Base-by-base conservation (phyloP, 1,140 invertebrate species). In the Drosophila erecta region DNA sequence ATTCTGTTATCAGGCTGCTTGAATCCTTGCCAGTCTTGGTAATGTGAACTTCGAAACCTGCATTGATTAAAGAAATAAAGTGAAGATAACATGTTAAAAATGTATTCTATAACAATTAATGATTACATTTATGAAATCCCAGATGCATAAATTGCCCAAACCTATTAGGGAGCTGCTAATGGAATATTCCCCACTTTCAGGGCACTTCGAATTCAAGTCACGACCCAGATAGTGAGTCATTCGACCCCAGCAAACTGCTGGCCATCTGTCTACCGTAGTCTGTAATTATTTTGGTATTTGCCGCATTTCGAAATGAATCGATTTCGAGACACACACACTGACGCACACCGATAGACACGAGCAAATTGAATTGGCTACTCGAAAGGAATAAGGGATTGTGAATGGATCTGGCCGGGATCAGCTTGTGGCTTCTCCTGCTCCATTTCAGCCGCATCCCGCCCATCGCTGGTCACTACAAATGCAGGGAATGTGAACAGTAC, bases 301-400 rank as follows among this genome's bases (percentile, higher is more conserved):
- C 47, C 27, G 47, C 27, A 50, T 0, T 33, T 50, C 8, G 27
- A 53, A 20, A 40, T 40, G 47, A 58, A 58, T 58, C 55, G 41
- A 35, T 46, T 35, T 22, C 55, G 27, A 58, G 41, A 58, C 40
- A 46, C 30, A 30, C 30, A 30, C 47, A 50, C 27, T 50, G 47
- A 49, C 47, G 47, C 47, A 49, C 47, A 49, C 22, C 24, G 14
- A 24, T n/a, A 1, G 44, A 46, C 43, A 46, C 43, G 20, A 20
- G 43, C 20, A 46, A 14, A 15, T 49, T 30, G 46, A 8, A 49
- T 49, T 20, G 44, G 14, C 20, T 4, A 22, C 20, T 20, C 17
- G 12, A 11, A 5, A 44, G 12, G 4, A 20, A n/a, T n/a, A 11
- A 4, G 15, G 44, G 20, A 1, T 22, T 7, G 44, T 24, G 44